Base-by-base conservation (phyloP, 1,140 invertebrate genomes). In the Drosophila murphyi region DNA sequence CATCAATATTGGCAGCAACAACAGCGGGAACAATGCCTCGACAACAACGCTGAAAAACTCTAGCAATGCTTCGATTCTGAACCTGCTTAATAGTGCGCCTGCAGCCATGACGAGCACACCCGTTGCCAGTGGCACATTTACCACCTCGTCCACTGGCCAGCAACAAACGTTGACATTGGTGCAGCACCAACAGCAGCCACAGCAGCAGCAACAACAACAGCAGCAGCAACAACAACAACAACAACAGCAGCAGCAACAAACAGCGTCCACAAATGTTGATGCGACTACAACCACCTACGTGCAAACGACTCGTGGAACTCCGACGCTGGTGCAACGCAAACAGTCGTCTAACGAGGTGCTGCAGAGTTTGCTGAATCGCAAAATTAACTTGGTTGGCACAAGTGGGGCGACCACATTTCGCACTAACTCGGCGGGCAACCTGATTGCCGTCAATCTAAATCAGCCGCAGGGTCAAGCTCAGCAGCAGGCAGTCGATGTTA, bases 41-140 rank as follows among this genome's bases (percentile, higher is more conserved):
- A 62, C 90, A 59, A 92, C 92, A 91, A 93, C 67, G 79, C 93
- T 65, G 0, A 92, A 92, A 50, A 93, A 88, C 88, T 94, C 93
- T 41, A 94, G 92, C 78, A 96, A 96, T 86, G 94, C 95, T 7
- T 95, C 96, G 7, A 96, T 96, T 80, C 93, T 96, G 63, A 96
- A 95, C 92, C 83, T 96, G 70, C 91, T 96, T 65, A 96, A 96
- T 82, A 96, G 95, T 81, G 95, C 95, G 48, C 95, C 96, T 45
- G 95, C 95, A 6, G 94, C 94, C 72, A 94, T 94, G 94, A 94
- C 94, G 8, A 95, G 95, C 69, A 94, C 92, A 1, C 92, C 92
- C 4, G 91, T 92, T 35, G 91, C 91, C n/a, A 92, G 92, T 63
- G 91, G 87, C 35, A 92, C 91, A 0, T 92, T 92, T 37, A 92